Evolutionary conservation across 2,888 invertebrate genomes (phyloP).

Genomic region (Margaritifera margaritifera): DNA sequence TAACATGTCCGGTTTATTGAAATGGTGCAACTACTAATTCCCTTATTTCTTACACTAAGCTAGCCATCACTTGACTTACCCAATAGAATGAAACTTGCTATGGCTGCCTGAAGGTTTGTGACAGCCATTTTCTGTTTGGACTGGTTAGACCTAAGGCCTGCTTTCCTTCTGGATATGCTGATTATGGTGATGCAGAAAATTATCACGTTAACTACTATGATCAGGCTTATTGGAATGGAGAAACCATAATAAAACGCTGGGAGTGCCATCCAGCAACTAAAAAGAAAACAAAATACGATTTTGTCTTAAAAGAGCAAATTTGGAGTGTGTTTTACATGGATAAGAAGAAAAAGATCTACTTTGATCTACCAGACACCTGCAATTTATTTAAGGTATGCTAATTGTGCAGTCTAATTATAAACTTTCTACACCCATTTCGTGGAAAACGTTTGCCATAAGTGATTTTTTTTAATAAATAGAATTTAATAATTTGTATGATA

Average conservation of each 20-base stretch:
- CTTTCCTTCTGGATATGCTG: slow-evolving; percentile 58
- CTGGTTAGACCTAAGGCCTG: slow-evolving; percentile 74
- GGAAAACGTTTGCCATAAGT: too few species aligned
- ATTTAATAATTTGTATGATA: too few species aligned
- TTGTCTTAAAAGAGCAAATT: neutral
- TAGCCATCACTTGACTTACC: slow-evolving; percentile 43
- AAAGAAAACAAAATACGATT: slow-evolving; percentile 13
- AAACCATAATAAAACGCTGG: slow-evolving; percentile 66
- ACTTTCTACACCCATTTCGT: too few species aligned
- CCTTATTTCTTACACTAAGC: too few species aligned
- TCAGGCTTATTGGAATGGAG: slow-evolving; percentile 62
- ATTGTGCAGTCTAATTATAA: too few species aligned
- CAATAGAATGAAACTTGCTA: slow-evolving; percentile 68
- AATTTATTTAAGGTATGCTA: too few species aligned
- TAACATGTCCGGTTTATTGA: too few species aligned
- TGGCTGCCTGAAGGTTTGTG: slow-evolving; percentile 67
- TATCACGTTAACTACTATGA: slow-evolving; percentile 59
- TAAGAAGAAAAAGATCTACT: too few species aligned
- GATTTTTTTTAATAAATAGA: too few species aligned
- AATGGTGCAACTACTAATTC: too few species aligned
- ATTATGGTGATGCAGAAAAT: slow-evolving; percentile 62
- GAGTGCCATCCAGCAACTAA: slow-evolving; percentile 68
- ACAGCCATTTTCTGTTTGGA: slow-evolving; percentile 67
- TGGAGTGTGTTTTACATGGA: neutral
- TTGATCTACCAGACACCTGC: too few species aligned